These are phyloP conservation scores for Bombus picipes DNA, from an alignment of 1,140 invertebrate genomes.

Conservation along the genomic window DNA sequence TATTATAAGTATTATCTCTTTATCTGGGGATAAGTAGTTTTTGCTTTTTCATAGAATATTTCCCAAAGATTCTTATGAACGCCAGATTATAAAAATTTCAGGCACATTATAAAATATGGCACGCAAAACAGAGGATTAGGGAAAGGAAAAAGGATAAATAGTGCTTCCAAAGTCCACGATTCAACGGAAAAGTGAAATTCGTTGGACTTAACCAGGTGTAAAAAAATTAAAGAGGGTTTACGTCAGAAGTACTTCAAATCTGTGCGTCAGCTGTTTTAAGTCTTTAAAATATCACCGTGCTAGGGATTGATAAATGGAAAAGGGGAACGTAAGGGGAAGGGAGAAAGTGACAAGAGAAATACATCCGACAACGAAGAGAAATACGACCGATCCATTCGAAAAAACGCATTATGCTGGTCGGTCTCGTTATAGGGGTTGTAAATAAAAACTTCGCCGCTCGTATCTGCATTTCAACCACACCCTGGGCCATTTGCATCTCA, in stretches of 20 bases:
- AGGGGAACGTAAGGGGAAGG: background rate
- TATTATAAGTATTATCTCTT: background rate
- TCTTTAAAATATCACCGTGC: conserved; percentile 16
- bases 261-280: conserved; percentile 10
- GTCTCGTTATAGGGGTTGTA: conserved; percentile 48
- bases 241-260: background rate
- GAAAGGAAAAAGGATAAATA: background rate
- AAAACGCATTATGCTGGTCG: conserved; percentile 61
- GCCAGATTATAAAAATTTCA: background rate
- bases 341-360: conserved; percentile 39
- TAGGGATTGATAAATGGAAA: conserved; percentile 27
- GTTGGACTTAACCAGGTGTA: background rate
- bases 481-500: conserved; percentile 71
- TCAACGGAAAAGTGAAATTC: background rate
- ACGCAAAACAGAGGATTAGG: background rate
- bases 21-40: background rate
- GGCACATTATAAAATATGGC: background rate
- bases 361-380: conserved; percentile 36
- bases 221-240: background rate
- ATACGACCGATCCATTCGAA: conserved; percentile 56
- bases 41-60: background rate
- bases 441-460: conserved; percentile 60
- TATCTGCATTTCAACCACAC: conserved; percentile 68
- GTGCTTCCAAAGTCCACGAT: background rate
- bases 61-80: background rate